Percentiles rank a stretch among this genome's conserved stretches.
Conservation (phyloP, 2,797 vertebrate genomes). For the Spea hammondii region DNA sequence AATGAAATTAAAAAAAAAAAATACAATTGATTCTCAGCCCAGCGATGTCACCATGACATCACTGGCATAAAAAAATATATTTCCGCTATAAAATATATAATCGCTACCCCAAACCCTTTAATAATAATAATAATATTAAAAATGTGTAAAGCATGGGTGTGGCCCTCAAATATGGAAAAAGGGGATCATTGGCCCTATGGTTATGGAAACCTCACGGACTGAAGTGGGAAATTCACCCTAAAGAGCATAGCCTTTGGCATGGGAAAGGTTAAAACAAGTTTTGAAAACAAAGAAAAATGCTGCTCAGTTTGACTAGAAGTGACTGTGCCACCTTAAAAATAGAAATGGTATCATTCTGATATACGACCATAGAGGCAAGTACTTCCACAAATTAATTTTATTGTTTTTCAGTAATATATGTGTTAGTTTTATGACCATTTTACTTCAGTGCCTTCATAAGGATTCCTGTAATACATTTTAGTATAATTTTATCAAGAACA, state of each 20-base stretch:
- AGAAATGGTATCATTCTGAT: conserved; percentile 20
- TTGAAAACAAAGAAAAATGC: no score
- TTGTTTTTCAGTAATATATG: conserved; percentile 52
- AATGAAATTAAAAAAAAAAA: no score
- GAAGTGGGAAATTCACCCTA: neutral
- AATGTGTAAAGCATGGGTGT: no score
- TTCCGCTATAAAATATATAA: no score
- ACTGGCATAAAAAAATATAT: no score
- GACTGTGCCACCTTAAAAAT: conserved; percentile 28
- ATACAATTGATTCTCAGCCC: no score
- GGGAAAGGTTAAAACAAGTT: no score
- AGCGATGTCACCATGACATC: no score
- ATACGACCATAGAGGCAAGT: conserved; percentile 38
- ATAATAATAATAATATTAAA: no score
- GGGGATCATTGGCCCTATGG: no score
- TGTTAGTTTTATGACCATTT: conserved; percentile 50
- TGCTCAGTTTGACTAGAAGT: conserved; percentile 9
- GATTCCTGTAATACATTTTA: conserved; percentile 52
- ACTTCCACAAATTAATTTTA: conserved; percentile 51
- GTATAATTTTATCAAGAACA: conserved; percentile 47
- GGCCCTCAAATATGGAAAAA: no score
- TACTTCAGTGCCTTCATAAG: conserved; percentile 43
- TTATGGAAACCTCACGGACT: neutral
- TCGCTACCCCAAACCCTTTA: no score
- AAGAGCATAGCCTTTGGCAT: neutral